phyloP scores from a whole-genome alignment of 2,797 vertebrate species.

The Mormyrus proboscirostris region DNA sequence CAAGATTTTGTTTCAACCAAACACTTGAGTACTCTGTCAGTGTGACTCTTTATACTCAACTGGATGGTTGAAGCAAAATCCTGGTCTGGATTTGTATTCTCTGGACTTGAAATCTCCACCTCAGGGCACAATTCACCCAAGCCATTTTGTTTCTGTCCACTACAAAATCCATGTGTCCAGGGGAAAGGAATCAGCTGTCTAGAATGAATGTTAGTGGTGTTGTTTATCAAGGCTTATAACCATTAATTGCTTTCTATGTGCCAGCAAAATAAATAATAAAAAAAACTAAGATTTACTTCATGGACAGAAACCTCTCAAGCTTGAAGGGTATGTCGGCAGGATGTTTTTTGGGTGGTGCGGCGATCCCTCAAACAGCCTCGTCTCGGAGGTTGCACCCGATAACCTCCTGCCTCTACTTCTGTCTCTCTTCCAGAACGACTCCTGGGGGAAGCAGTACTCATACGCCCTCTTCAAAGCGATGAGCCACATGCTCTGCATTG shows the following conservation, averaged over 20 bases:
- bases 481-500: conserved; percentile 98
- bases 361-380: conserved; percentile 46
- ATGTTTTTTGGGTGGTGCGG: conserved; percentile 41
- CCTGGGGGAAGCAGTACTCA: conserved; percentile 97
- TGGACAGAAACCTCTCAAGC: conserved; percentile 41
- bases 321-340: conserved; percentile 40
- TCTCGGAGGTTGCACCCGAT: conserved; percentile 47
- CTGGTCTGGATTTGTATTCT: neutral
- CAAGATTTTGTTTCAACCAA: neutral
- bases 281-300: conserved; percentile 30
- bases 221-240: conserved; percentile 36
- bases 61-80: neutral
- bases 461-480: conserved; percentile 98
- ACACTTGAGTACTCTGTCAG: neutral
- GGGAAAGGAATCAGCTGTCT: conserved; percentile 31
- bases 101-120: neutral
- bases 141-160: neutral
- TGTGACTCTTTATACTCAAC: neutral
- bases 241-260: conserved; percentile 36
- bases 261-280: conserved; percentile 23
- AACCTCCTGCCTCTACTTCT: conserved; percentile 40
- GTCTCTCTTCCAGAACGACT: conserved; percentile 73
- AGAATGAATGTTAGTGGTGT: conserved; percentile 39
- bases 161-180: conserved; percentile 24
- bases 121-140: conserved; percentile 25